Evolutionary conservation across 2,888 invertebrate genomes (phyloP).

Genomic region (Deilephila elpenor): DNA sequence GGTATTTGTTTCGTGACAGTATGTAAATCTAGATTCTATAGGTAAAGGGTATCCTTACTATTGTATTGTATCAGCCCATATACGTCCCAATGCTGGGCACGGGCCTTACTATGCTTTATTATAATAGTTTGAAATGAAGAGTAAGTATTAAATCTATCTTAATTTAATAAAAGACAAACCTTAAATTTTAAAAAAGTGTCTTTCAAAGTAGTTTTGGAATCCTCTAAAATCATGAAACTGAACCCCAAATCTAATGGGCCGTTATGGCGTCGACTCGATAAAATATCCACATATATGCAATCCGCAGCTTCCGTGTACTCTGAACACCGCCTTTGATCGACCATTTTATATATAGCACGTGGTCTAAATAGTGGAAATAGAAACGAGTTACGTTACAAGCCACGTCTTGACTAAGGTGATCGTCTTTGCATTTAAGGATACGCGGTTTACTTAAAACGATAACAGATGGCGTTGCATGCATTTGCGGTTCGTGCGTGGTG

Average conservation of each 20-base stretch:
- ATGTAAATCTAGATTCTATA: too few species aligned
- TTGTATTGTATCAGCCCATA: too few species aligned
- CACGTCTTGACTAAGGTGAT: constrained; percentile 27
- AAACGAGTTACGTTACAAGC: constrained; percentile 29
- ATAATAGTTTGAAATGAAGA: too few species aligned
- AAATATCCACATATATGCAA: constrained; percentile 48
- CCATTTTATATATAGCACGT: constrained; percentile 37
- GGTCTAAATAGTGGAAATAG: constrained; percentile 31
- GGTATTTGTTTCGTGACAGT: too few species aligned
- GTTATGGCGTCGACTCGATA: constrained; percentile 64
- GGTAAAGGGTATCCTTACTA: too few species aligned
- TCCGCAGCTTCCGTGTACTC: constrained; percentile 43
- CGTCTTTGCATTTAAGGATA: constrained; percentile 23
- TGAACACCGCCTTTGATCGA: constrained; percentile 41
- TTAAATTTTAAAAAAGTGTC: background rate
- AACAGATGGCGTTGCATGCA: constrained; percentile 5
- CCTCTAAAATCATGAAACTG: constrained; percentile 32
- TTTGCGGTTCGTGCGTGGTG: background rate
- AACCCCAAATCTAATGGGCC: constrained; percentile 58
- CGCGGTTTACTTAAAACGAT: background rate
- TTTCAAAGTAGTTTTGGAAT: background rate
- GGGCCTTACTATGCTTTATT: too few species aligned
- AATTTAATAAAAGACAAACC: too few species aligned
- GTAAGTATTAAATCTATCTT: too few species aligned
- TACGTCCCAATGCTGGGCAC: too few species aligned